These are phyloP conservation scores for Dryococelus australis DNA, from an alignment of 2,888 invertebrate genomes.

Conservation along the genomic window DNA sequence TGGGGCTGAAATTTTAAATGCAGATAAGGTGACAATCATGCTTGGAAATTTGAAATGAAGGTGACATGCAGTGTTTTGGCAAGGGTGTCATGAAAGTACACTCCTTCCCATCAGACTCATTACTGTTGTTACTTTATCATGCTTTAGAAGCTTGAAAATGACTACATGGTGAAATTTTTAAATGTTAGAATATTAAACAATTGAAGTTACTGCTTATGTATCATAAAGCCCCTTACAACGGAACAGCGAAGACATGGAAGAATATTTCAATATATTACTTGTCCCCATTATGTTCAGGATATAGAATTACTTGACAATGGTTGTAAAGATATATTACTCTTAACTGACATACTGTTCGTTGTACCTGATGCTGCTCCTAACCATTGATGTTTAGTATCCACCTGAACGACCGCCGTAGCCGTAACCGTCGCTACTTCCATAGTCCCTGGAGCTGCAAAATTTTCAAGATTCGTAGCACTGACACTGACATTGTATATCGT, in stretches of 20 bases:
- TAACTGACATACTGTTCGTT: constrained; percentile 34
- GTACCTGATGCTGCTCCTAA: constrained; percentile 37
- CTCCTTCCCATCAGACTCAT: not conserved
- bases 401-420: constrained; percentile 44
- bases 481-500: constrained; percentile 19
- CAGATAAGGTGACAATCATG: not conserved
- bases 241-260: not conserved
- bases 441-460: constrained; percentile 45
- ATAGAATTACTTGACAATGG: not conserved
- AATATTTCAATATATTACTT: not conserved
- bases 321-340: not conserved
- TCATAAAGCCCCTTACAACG: not conserved
- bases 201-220: not conserved
- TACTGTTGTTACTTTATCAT: not conserved
- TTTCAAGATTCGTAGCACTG: constrained; percentile 36
- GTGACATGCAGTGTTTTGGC: not conserved
- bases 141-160: not conserved
- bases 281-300: not conserved
- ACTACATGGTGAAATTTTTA: not conserved
- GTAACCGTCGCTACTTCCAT: constrained; percentile 42
- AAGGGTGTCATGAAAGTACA: not conserved
- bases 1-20: not conserved
- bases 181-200: not conserved
- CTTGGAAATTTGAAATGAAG: not conserved
- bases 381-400: constrained; percentile 40